These are phyloP conservation scores for Lemur catta DNA, from an alignment of 2,797 vertebrate genomes.

Conservation along the genomic window DNA sequence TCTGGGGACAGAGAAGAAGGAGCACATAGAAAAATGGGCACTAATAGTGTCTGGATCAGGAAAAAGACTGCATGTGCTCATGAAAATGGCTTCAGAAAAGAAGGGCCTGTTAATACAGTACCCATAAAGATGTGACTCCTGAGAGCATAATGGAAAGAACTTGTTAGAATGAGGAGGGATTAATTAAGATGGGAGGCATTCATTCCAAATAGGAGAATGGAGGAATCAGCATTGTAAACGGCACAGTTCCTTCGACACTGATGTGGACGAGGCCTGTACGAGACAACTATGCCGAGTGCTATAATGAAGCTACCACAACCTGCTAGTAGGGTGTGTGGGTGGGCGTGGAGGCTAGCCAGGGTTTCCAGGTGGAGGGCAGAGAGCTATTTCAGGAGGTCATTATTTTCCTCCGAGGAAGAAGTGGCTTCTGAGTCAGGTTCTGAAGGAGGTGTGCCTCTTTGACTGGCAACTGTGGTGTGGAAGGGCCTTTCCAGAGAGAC, in stretches of 20 bases:
- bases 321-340: neutral
- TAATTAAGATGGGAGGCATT: neutral
- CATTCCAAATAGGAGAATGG: neutral
- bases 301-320: neutral
- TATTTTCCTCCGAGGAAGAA: constrained; percentile 23
- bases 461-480: neutral
- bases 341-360: neutral
- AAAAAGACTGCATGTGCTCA: neutral
- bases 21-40: neutral
- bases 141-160: neutral
- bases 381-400: neutral
- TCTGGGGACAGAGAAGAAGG: neutral
- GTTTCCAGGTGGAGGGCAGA: neutral
- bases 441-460: neutral
- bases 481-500: neutral
- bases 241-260: neutral
- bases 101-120: neutral
- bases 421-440: neutral
- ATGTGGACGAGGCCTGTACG: neutral
- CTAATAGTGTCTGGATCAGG: neutral
- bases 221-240: neutral
- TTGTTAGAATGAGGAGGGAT: neutral
- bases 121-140: neutral
- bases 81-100: neutral
- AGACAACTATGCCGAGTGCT: neutral